A percentile compares a stretch with the other conserved stretches of the same genome.
Evolutionary conservation across 1,140 invertebrate species (phyloP).

Genomic region (Drosophila ohnishii): DNA sequence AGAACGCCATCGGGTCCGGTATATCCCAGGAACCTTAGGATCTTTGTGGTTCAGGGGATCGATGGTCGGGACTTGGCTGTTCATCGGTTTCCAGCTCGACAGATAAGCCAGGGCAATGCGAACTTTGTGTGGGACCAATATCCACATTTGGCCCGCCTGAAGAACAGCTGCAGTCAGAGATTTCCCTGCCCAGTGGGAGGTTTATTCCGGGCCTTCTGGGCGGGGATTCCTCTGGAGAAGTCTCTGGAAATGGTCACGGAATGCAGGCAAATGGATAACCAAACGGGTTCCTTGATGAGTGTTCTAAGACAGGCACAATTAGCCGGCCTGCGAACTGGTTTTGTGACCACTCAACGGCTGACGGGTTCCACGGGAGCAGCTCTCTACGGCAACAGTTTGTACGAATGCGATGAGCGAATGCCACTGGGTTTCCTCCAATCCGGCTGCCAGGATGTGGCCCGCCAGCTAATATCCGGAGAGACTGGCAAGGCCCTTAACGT

Average conservation of each 20-base stretch:
- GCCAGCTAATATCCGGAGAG: constrained; percentile 48
- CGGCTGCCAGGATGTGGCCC: constrained; percentile 60
- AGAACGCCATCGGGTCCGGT: neutral
- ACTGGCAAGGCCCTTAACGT: constrained; percentile 55
- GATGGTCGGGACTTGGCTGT: constrained; percentile 40
- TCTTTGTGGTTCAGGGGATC: constrained; percentile 60
- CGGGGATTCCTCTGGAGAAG: constrained; percentile 43
- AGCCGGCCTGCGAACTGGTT: constrained; percentile 60
- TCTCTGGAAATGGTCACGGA: constrained; percentile 1
- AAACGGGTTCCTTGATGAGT: constrained; percentile 36
- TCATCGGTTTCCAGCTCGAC: constrained; percentile 17
- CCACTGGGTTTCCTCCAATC: constrained; percentile 12
- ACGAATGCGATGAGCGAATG: constrained; percentile 66
- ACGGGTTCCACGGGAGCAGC: constrained; percentile 57
- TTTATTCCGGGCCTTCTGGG: constrained; percentile 42
- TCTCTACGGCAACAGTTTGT: constrained; percentile 28
- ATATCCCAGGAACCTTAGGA: constrained; percentile 29
- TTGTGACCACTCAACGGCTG: constrained; percentile 65
- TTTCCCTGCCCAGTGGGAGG: constrained; percentile 41
- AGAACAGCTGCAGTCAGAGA: constrained; percentile 56
- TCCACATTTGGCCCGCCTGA: constrained; percentile 45
- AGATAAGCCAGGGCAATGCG: neutral
- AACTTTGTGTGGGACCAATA: constrained; percentile 61
- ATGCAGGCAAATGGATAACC: constrained; percentile 8
- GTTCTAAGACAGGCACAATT: constrained; percentile 63